Evolutionary conservation across 2,113 vertebrate genomes (phyloP).

Genomic region (Turnix velox): DNA sequence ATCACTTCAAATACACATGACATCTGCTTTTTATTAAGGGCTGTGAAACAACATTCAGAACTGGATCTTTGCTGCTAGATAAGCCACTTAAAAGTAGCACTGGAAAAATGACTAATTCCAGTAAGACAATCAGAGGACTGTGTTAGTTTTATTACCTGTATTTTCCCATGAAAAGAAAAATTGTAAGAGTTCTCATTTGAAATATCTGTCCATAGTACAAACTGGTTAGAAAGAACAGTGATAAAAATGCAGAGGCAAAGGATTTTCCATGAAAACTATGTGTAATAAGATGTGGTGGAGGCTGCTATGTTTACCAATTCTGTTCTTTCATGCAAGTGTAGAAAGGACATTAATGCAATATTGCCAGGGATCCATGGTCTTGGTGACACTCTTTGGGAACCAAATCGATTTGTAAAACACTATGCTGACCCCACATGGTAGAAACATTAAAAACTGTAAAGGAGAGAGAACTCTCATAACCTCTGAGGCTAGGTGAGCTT

Average conservation of each 20-base stretch:
- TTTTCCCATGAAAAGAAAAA: neutral
- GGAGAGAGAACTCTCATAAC: neutral
- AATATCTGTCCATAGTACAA: neutral
- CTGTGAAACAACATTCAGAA: slow-evolving; percentile 7
- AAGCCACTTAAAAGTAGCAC: neutral
- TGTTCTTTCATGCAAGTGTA: neutral
- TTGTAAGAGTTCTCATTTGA: neutral
- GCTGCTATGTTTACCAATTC: neutral
- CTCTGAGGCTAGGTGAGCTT: neutral
- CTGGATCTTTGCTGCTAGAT: neutral
- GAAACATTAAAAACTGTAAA: neutral
- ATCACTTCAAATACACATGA: neutral
- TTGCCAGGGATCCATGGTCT: neutral
- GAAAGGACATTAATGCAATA: neutral
- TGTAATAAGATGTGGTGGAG: neutral
- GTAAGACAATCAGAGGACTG: neutral
- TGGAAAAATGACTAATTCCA: slow-evolving; percentile 3
- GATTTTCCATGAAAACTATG: neutral
- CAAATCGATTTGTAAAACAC: neutral
- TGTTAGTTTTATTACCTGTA: slow-evolving; percentile 18
- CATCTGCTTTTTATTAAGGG: slow-evolving; percentile 41
- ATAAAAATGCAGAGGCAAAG: neutral
- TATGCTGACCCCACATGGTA: neutral
- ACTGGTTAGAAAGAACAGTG: neutral
- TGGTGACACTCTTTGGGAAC: neutral